Evolutionary conservation across 2,888 invertebrate genomes (phyloP), one percentile per base, ranked within the genome.

Genomic region (Nymphalis c-album): DNA sequence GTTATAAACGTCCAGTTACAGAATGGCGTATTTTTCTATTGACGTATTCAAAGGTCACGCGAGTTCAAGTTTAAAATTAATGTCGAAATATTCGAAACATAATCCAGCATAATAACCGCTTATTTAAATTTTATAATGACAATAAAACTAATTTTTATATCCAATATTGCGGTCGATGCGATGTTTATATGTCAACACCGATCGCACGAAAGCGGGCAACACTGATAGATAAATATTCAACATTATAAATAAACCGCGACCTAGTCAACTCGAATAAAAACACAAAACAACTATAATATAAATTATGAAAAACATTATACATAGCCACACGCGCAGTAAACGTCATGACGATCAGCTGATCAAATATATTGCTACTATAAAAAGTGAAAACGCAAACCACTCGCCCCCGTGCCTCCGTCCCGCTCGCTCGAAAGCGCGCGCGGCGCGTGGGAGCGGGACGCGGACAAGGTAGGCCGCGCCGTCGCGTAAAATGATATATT

Each of bases 281-380:
- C 78, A 80, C 78, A 78, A 74, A 83, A 84, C 82, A 78, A 82
- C 84, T 83, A 83, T 85, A 86, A 85, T 90, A 91, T 91, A 91
- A 90, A 91, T 91, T 91, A 92, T 90, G 85, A 91, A 90, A 90
- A 90, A 86, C 86, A 88, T 86, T 85, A 88, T 89, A 86, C 85
- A 86, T 84, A 79, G 53, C 53, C 53, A 55, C 86, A 81, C 85
- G 82, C 83, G 85, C 86, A 86, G 85, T 91, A 90, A 91, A 91
- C 89, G 92, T 91, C 91, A 90, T 85, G 82, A 77, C 90, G 92
- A 92, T 92, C 92, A 92, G 91, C 92, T 92, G 92, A 91, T 91
- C 91, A 91, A 91, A 91, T 91, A 92, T 90, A 92, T 91, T 89
- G 88, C 91, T 90, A 88, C 91, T 91, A 91, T 91, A 92, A 92